These are phyloP conservation scores for Rhinatrema bivittatum DNA, from an alignment of 2,797 vertebrate species.

Conservation along the genomic window DNA sequence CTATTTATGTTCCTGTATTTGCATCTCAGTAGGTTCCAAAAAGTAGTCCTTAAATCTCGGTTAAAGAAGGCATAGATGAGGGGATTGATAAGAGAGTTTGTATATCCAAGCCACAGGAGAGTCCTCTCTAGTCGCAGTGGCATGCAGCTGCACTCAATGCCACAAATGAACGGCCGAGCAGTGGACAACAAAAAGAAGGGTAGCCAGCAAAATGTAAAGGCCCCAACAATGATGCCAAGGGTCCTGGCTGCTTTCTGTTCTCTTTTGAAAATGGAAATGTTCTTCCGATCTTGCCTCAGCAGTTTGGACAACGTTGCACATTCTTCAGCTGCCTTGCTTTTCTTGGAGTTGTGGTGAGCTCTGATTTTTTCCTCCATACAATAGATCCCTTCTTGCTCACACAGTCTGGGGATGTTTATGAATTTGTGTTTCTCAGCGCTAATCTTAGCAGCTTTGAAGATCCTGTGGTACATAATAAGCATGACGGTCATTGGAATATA, in stretches of 20 bases:
- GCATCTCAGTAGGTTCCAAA: constrained; percentile 57
- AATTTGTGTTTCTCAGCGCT: constrained; percentile 55
- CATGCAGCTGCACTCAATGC: constrained; percentile 51
- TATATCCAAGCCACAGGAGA: constrained; percentile 81
- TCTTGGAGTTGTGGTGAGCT: constrained; percentile 28
- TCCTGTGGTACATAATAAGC: constrained; percentile 57
- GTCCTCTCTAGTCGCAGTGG: constrained; percentile 56
- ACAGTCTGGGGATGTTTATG: constrained; percentile 43
- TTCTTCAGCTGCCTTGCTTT: constrained; percentile 41
- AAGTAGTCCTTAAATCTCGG: constrained; percentile 76
- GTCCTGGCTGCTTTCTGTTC: constrained; percentile 60
- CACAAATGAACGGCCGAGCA: constrained; percentile 53
- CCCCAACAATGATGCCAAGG: constrained; percentile 54
- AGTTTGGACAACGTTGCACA: constrained; percentile 52
- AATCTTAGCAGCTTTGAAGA: constrained; percentile 54
- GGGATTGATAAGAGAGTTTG: constrained; percentile 82
- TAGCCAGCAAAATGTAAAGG: constrained; percentile 56
- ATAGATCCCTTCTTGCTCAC: constrained; percentile 30
- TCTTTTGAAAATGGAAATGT: constrained; percentile 61
- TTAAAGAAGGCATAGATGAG: constrained; percentile 87
- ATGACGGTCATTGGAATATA: constrained; percentile 61
- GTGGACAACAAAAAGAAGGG: constrained; percentile 59
- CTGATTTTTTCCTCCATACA: constrained; percentile 33
- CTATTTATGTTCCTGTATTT: constrained; percentile 61
- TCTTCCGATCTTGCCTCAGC: constrained; percentile 51